These are phyloP conservation scores for Hemichromis elongatus DNA, from an alignment of 2,113 vertebrate genomes.

Conservation along the genomic window DNA sequence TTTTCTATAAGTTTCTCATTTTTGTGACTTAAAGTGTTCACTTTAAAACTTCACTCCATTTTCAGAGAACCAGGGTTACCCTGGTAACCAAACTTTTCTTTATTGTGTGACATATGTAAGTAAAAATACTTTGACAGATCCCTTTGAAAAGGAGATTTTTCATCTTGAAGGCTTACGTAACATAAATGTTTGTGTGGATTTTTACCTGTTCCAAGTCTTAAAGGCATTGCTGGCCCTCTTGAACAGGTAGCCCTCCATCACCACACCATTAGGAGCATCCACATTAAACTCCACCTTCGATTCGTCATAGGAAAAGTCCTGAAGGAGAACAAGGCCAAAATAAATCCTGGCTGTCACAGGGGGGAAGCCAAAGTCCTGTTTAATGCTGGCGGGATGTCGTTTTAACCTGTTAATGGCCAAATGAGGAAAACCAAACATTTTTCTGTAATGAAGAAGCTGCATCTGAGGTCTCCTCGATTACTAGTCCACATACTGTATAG, in stretches of 20 bases:
- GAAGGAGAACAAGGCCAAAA: background rate
- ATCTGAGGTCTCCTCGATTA: background rate
- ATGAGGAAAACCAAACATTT: background rate
- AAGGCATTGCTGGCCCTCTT: slow-evolving; percentile 98
- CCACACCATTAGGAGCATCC: slow-evolving; percentile 92
- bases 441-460: background rate
- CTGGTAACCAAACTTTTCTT: background rate
- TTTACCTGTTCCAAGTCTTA: slow-evolving; percentile 96
- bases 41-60: background rate
- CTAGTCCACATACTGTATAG: background rate
- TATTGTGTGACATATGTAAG: background rate
- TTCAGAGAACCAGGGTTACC: background rate
- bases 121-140: background rate
- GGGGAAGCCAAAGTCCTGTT: background rate
- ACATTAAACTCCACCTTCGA: slow-evolving; percentile 89
- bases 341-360: background rate
- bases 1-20: fast-evolving
- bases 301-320: slow-evolving; percentile 96
- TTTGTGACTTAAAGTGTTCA: background rate
- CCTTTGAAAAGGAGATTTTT: background rate
- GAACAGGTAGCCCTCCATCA: slow-evolving; percentile 98
- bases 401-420: background rate
- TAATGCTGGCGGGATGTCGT: background rate
- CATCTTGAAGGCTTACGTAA: background rate
- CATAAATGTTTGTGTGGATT: background rate